These are phyloP conservation scores for Teleiodes luculella DNA, from an alignment of 2,888 invertebrate species.

Conservation along the genomic window DNA sequence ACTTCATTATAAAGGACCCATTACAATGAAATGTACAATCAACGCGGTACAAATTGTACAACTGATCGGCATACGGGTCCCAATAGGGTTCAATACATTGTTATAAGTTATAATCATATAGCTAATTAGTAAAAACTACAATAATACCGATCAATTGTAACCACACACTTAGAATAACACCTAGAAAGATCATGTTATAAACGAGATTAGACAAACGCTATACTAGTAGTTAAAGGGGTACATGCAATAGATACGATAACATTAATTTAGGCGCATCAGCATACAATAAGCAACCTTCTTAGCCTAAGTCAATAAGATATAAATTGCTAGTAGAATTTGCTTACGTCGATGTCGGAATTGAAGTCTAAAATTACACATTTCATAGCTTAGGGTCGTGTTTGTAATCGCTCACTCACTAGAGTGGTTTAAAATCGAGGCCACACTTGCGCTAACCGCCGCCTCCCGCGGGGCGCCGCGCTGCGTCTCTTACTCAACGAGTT, in stretches of 20 bases:
- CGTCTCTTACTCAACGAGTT: too few species aligned
- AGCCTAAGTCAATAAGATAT: conserved; percentile 40
- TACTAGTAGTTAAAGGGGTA: conserved; percentile 43
- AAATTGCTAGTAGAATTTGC: conserved; percentile 26
- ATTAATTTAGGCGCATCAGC: conserved; percentile 29
- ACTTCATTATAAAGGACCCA: conserved; percentile 50
- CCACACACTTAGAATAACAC: conserved; percentile 41
- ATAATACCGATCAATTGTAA: conserved; percentile 49
- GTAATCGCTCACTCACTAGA: conserved; percentile 43
- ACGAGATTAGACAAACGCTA: conserved; percentile 46
- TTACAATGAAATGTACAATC: conserved; percentile 75
- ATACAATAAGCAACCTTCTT: conserved; percentile 52
- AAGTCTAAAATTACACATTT: conserved; percentile 70
- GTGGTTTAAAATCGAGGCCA: conserved; percentile 74
- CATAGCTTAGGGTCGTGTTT: conserved; percentile 65
- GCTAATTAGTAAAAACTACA: conserved; percentile 14
- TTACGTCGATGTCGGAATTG: conserved; percentile 20
- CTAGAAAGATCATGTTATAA: conserved; percentile 40
- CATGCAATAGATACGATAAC: conserved; percentile 48
- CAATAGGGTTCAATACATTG: conserved; percentile 20
- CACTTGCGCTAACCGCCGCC: conserved; percentile 52
- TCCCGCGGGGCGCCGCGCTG: conserved; percentile 27
- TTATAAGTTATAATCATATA: conserved; percentile 18
- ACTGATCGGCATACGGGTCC: conserved; percentile 44
- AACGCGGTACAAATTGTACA: conserved; percentile 41